Evolutionary conservation across 2,888 invertebrate genomes (phyloP).

Genomic region (Trachelus stipa): DNA sequence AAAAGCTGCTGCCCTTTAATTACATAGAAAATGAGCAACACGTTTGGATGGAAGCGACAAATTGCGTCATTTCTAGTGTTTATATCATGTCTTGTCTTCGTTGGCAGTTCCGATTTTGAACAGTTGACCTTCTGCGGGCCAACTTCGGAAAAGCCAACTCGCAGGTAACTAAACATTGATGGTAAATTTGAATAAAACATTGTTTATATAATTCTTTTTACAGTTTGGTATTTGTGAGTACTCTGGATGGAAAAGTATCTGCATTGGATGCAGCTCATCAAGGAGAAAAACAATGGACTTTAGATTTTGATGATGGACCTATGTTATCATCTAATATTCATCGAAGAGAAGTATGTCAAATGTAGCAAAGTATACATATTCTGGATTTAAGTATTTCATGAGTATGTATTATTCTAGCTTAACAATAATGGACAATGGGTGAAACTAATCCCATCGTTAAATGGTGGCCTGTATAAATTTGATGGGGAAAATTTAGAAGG

Average conservation of each 20-base stretch:
- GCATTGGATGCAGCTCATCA: conserved; percentile 80
- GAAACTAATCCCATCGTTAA: conserved; percentile 91
- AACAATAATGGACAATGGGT: conserved; percentile 88
- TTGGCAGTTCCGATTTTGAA: conserved; percentile 14
- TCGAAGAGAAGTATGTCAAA: conserved; percentile 78
- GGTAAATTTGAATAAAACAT: neutral
- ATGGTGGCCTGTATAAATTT: conserved; percentile 91
- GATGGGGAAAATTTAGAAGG: conserved; percentile 90
- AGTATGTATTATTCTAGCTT: conserved; percentile 68
- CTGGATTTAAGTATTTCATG: neutral
- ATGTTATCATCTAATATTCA: conserved; percentile 91
- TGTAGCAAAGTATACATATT: conserved; percentile 5
- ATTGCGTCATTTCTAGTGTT: neutral
- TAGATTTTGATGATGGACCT: conserved; percentile 80
- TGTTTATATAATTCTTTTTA: conserved; percentile 36
- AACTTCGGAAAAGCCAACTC: neutral
- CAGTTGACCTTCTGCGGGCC: conserved; percentile 34
- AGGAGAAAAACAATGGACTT: conserved; percentile 81
- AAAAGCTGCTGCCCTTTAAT: neutral
- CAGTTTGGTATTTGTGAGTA: conserved; percentile 86
- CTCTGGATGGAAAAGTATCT: conserved; percentile 89
- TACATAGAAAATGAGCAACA: neutral
- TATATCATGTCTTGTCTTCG: neutral
- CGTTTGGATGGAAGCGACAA: neutral
- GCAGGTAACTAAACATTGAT: neutral